Conservation (phyloP, 2,797 vertebrate species). For the Acanthurus tractus region DNA sequence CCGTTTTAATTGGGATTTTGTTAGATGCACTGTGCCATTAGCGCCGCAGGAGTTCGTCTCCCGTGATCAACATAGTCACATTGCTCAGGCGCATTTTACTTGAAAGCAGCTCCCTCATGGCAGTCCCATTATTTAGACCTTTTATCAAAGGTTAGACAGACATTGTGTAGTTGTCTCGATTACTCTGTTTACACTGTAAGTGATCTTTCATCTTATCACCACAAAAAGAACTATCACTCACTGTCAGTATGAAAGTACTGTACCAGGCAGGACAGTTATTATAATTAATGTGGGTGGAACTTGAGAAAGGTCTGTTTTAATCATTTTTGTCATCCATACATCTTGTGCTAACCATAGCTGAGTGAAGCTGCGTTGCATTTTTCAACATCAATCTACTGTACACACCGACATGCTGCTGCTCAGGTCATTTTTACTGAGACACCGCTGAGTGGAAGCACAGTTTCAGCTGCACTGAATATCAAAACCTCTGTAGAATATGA, state of each 20-base stretch:
- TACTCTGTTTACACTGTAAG: constrained; percentile 32
- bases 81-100: constrained; percentile 47
- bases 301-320: constrained; percentile 27
- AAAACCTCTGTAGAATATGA: constrained; percentile 27
- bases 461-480: constrained; percentile 22
- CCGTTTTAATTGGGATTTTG: constrained; percentile 69
- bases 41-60: constrained; percentile 23
- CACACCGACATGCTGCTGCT: constrained; percentile 1
- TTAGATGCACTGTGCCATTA: constrained; percentile 49
- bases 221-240: constrained; percentile 30
- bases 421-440: constrained; percentile 4
- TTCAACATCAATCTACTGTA: constrained; percentile 10
- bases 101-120: constrained; percentile 47
- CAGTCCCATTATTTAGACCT: constrained; percentile 36
- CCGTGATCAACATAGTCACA: constrained; percentile 56
- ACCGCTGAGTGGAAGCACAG: background rate
- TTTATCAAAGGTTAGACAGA: constrained; percentile 38
- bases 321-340: constrained; percentile 13
- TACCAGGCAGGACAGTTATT: background rate
- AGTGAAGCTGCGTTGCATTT: constrained; percentile 12
- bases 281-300: constrained; percentile 23
- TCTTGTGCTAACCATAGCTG: constrained; percentile 1
- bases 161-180: constrained; percentile 34
- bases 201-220: constrained; percentile 45
- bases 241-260: constrained; percentile 40